phyloP scores from a whole-genome alignment of 2,797 vertebrate genomes.

The Hippopotamyrus pictus region DNA sequence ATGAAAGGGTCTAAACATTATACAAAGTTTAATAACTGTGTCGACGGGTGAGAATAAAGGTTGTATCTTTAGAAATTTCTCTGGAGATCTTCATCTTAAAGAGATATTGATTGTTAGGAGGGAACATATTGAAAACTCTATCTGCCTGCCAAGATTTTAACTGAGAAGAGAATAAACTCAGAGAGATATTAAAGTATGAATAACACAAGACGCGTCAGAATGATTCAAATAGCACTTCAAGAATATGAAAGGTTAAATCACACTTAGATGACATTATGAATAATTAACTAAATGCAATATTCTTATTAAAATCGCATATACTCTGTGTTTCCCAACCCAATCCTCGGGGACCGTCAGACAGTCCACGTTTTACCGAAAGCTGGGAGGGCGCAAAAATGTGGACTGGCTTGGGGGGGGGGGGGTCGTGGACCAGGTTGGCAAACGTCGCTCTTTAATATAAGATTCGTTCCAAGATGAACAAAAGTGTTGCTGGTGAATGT shows the following conservation, averaged over 20 bases:
- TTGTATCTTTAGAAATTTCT: background rate
- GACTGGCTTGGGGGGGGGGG: background rate
- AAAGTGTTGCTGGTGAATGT: background rate
- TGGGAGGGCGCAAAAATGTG: background rate
- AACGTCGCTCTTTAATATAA: background rate
- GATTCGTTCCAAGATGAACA: background rate
- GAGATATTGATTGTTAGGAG: background rate
- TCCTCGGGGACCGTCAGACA: background rate
- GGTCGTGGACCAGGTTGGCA: background rate
- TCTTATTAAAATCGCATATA: background rate
- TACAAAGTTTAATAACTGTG: background rate
- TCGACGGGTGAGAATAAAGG: background rate
- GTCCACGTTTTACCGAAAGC: background rate
- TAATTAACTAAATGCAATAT: background rate
- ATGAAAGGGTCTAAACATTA: background rate
- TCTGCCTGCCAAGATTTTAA: background rate
- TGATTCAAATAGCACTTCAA: background rate
- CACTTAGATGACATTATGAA: background rate
- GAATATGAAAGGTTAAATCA: conserved; percentile 2
- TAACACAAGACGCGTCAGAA: background rate
- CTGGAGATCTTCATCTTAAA: background rate
- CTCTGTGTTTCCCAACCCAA: background rate
- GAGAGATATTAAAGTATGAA: background rate
- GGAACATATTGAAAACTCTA: background rate
- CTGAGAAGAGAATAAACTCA: background rate